Base-by-base conservation (phyloP, 53 echinoderm and acorn worm species). In the Echinometra lucunter region DNA sequence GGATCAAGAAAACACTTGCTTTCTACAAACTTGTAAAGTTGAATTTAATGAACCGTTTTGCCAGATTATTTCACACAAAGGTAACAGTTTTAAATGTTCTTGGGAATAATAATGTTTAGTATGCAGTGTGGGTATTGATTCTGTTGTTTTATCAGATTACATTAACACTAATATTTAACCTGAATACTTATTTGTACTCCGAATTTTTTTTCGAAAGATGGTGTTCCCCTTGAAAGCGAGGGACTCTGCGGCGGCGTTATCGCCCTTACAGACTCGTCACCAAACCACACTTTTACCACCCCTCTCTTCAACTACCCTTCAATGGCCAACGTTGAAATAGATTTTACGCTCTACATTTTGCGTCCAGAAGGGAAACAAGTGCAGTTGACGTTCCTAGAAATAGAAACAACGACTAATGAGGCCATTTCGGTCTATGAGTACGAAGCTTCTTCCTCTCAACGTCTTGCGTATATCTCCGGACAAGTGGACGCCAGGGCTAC, bases 221-320 rank as follows among this genome's bases (percentile, higher is more conserved):
- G 38, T 18, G 42, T 80, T 80, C 80, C 80, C 4, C 10, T 4
- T 16, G 38, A 80, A 80, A 80, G 80, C 18, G 80, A 80, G 19
- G 80, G 80, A 42, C 40, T 80, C 38, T 80, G 80, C 23, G 80
- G 80, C 6, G 80, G 80, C 42, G 80, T 80, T 42, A 18, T 80
- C 3, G 38, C 80, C 42, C 80, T 80, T 19, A 40, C 80, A 19
- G 80, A 80, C 19, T 80, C 80, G 12, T 40, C 80, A 40, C 80
- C 80, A 80, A 80, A 80, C 80, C 80, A 80, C n/a, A 80, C 80
- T 19, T 80, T 80, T 42, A 80, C 44, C 21, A 80, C 80, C 2
- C 80, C 44, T 4, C 23, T 80, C 10, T 80, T 18, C 80, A 80
- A 42, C 80, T 40, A 80, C n/a, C 80, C 80, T 18, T 80, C 80